Percentiles rank a stretch among this genome's conserved stretches.
Conservation (phyloP, 2,888 invertebrate species). For the Drosophila nigritarsus region DNA sequence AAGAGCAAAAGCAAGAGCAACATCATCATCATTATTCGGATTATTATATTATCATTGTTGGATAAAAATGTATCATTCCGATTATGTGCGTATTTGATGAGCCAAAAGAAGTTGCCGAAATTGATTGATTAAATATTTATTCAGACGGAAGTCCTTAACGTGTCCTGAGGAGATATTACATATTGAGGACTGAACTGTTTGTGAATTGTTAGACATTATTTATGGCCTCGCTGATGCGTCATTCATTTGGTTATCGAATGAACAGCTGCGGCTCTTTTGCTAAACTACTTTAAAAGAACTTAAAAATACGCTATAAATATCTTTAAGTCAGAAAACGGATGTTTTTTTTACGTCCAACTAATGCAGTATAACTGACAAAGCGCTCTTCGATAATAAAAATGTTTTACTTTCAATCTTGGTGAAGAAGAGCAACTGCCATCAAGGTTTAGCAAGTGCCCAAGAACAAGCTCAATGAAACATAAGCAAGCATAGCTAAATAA, state of each 20-base stretch:
- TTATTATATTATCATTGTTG: slow-evolving; percentile 32
- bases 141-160: slow-evolving; percentile 67
- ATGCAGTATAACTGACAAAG: background rate
- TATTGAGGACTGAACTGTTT: slow-evolving; percentile 50
- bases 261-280: background rate
- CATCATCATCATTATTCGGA: slow-evolving; percentile 30
- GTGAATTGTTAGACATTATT: slow-evolving; percentile 15
- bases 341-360: background rate
- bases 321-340: background rate
- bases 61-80: slow-evolving; percentile 53
- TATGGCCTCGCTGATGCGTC: slow-evolving; percentile 30
- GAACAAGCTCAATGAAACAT: slow-evolving; percentile 2
- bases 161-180: slow-evolving; percentile 32
- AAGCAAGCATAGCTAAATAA: slow-evolving; percentile 2
- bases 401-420: background rate
- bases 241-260: slow-evolving; percentile 25
- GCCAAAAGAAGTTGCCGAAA: slow-evolving; percentile 58
- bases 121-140: slow-evolving; percentile 71
- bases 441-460: background rate
- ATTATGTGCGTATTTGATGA: slow-evolving; percentile 47
- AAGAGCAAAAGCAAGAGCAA: slow-evolving; percentile 26
- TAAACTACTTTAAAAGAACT: background rate
- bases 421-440: background rate
- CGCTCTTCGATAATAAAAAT: background rate
- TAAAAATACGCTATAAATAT: background rate